Evolutionary conservation across 2,797 vertebrate genomes (phyloP).

Genomic region (Pterois miles): DNA sequence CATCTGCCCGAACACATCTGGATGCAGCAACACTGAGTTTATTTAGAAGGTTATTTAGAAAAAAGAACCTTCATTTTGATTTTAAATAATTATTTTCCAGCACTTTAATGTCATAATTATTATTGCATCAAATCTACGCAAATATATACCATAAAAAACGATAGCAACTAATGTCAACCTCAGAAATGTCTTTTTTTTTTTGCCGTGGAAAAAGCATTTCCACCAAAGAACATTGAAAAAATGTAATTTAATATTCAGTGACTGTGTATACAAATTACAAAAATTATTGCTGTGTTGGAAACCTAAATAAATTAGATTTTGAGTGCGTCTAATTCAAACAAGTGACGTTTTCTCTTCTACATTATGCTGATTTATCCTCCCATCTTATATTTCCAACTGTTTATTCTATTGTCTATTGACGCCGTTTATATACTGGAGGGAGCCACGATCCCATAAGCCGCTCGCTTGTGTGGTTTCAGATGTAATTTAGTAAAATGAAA

Average conservation of each 20-base stretch:
- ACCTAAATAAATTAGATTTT: background rate
- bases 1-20: background rate
- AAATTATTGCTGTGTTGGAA: background rate
- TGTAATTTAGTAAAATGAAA: conserved; percentile 77
- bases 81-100: background rate
- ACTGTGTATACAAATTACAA: background rate
- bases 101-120: background rate
- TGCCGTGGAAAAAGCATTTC: background rate
- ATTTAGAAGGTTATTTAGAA: background rate
- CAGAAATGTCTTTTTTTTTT: background rate
- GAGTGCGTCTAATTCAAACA: background rate
- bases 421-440: background rate
- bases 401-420: conserved; percentile 36
- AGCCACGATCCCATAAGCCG: conserved; percentile 52
- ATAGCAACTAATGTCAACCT: background rate
- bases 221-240: background rate
- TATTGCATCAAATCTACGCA: background rate
- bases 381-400: conserved; percentile 20
- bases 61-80: background rate
- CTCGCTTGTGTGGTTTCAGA: conserved; percentile 37
- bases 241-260: background rate
- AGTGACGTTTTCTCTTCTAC: background rate
- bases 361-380: background rate
- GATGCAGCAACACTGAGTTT: background rate
- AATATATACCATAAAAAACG: background rate